Evolutionary conservation across 2,888 invertebrate species (phyloP).

Genomic region (Drosophila eohydei): DNA sequence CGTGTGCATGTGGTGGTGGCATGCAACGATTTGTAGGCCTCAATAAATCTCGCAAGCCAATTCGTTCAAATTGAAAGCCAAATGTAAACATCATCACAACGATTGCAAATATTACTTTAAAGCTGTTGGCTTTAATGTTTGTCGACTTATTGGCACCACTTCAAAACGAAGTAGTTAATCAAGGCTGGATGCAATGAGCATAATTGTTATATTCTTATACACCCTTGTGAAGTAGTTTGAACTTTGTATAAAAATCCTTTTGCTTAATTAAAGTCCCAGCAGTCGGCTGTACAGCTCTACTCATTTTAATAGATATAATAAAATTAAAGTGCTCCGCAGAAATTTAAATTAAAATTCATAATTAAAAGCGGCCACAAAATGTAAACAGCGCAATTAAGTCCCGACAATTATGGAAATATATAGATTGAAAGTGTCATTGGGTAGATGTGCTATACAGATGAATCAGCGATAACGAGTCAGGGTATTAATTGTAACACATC

Average conservation of each 20-base stretch:
- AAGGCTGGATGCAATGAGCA: not conserved
- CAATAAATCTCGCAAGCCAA: not conserved
- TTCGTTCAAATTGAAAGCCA: constrained; percentile 10
- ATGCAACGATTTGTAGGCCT: not conserved
- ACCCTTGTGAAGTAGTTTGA: too few relatives aligned
- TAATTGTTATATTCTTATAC: not conserved
- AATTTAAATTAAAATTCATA: constrained; percentile 6
- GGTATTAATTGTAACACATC: constrained; percentile 12
- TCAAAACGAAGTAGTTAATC: not conserved
- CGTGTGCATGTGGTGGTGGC: not conserved
- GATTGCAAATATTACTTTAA: constrained; percentile 14
- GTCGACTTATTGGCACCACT: not conserved
- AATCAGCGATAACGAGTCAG: constrained; percentile 8
- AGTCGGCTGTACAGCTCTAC: not conserved
- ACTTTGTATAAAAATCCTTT: not conserved
- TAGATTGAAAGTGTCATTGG: constrained; percentile 9
- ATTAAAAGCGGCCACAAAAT: constrained; percentile 9
- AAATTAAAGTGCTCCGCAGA: not conserved
- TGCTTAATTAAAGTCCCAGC: not conserved
- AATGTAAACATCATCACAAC: constrained; percentile 12
- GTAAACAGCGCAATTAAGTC: constrained; percentile 16
- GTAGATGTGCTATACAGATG: constrained; percentile 6
- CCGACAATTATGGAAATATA: constrained; percentile 5
- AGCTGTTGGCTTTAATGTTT: not conserved
- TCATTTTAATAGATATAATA: too few relatives aligned